phyloP scores from a whole-genome alignment of 1,140 invertebrate species.

The Trachymyrmex cornetzi region DNA sequence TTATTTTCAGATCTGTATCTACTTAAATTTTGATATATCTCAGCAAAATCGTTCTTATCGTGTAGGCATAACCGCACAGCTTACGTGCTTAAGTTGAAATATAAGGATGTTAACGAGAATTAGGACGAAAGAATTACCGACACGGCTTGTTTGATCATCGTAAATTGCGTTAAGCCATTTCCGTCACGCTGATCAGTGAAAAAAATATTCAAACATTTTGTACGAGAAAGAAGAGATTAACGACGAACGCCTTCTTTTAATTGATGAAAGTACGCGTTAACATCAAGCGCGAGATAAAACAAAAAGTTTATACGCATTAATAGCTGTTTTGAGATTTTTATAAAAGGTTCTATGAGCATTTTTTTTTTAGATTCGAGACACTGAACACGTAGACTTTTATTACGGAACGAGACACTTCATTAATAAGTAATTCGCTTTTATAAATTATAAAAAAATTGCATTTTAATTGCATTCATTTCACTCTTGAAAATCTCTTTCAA shows the following conservation, averaged over 20 bases:
- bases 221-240: not conserved
- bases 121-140: constrained; percentile 31
- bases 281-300: not conserved
- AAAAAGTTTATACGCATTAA: constrained; percentile 5
- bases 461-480: not conserved
- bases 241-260: constrained; percentile 1
- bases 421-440: constrained; percentile 3
- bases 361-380: not conserved
- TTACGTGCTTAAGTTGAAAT: constrained; percentile 22
- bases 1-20: no score
- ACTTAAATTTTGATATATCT: no score
- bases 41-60: no score
- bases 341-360: not conserved
- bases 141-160: not conserved
- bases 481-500: not conserved
- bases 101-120: constrained; percentile 54
- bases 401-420: not conserved
- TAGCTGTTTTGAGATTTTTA: not conserved
- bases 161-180: constrained; percentile 43
- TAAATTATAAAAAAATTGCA: constrained; percentile 3
- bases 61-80: not conserved
- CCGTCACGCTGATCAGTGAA: constrained; percentile 7
- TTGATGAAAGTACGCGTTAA: constrained; percentile 27
- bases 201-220: constrained; percentile 24
- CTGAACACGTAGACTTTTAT: not conserved